Percentiles rank a stretch among this genome's conserved stretches.
Conservation (phyloP, 2,888 invertebrate genomes). For the Acrocera orbiculus region DNA sequence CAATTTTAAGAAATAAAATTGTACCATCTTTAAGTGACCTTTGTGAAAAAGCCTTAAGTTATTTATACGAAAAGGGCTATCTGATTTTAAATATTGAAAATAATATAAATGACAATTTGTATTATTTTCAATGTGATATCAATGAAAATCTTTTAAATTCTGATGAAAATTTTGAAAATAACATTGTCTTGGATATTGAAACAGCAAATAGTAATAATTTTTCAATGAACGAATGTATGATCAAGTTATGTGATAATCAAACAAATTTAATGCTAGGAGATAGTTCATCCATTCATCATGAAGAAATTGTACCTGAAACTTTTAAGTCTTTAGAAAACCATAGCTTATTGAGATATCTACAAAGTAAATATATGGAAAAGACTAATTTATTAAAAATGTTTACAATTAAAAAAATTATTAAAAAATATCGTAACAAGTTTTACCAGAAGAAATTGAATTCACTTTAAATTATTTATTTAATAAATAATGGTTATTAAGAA, state of each 20-base stretch:
- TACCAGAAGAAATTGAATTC: too few relatives aligned
- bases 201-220: background rate
- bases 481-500: too few relatives aligned
- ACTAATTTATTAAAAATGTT: constrained; percentile 21
- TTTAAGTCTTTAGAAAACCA: constrained; percentile 20
- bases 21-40: constrained; percentile 33
- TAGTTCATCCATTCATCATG: too few relatives aligned
- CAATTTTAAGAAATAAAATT: too few relatives aligned
- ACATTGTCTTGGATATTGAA: background rate
- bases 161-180: constrained; percentile 11
- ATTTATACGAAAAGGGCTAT: constrained; percentile 20
- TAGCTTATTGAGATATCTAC: constrained; percentile 26
- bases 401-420: constrained; percentile 25
- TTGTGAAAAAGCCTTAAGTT: constrained; percentile 32
- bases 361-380: constrained; percentile 26
- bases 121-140: constrained; percentile 26
- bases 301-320: constrained; percentile 27
- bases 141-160: constrained; percentile 26
- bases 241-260: too few relatives aligned
- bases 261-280: too few relatives aligned
- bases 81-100: constrained; percentile 20
- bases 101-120: background rate
- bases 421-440: too few relatives aligned
- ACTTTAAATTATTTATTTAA: too few relatives aligned
- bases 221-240: too few relatives aligned